Evolutionary conservation across 2,113 vertebrate species (phyloP).

Genomic region (Azemiops feae): DNA sequence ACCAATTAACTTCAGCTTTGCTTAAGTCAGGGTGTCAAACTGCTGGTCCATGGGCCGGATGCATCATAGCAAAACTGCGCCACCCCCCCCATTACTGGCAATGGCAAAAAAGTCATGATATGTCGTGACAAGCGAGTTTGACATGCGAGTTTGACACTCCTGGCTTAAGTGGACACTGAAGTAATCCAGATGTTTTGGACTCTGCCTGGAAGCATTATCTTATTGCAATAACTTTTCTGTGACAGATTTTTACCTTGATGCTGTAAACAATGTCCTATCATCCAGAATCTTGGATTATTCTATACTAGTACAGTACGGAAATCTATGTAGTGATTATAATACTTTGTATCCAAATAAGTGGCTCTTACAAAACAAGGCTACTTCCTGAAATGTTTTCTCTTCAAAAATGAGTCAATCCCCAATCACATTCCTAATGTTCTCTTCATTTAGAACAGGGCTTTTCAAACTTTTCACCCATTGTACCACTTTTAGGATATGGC

Average conservation of each 20-base stretch:
- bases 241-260: background rate
- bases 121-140: too few species aligned
- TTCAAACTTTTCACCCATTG: too few species aligned
- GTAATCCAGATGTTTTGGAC: background rate
- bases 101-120: too few species aligned
- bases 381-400: background rate
- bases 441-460: background rate
- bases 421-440: background rate
- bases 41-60: too few species aligned
- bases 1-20: background rate
- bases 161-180: background rate
- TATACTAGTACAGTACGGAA: background rate
- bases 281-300: background rate
- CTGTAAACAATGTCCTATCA: background rate
- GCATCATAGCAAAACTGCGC: too few species aligned
- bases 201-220: background rate
- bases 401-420: background rate
- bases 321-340: background rate
- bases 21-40: background rate
- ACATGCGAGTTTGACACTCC: too few species aligned
- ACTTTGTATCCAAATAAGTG: background rate
- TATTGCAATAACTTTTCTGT: background rate
- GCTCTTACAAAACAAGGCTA: background rate
- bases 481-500: too few species aligned
- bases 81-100: too few species aligned